Evolutionary conservation across 2,888 invertebrate genomes (phyloP).

Genomic region (Notodonta ziczac): DNA sequence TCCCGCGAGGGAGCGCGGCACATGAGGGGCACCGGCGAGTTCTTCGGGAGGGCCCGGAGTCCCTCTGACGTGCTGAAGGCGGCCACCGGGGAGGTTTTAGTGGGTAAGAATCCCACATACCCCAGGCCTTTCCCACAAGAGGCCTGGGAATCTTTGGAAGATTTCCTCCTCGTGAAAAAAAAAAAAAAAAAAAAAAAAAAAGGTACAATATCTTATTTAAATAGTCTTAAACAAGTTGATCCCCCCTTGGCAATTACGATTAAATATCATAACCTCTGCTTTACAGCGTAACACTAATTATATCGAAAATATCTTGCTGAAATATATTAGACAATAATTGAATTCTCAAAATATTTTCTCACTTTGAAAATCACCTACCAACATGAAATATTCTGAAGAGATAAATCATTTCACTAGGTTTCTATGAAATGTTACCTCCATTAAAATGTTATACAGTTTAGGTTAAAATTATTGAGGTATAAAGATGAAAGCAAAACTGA

Average conservation of each 20-base stretch:
- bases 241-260: conserved; percentile 67
- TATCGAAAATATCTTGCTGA: conserved; percentile 79
- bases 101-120: no score
- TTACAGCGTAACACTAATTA: conserved; percentile 76
- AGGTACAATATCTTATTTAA: neutral
- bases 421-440: conserved; percentile 2
- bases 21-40: no score
- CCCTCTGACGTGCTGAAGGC: no score
- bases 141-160: no score
- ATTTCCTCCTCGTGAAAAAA: no score
- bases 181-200: no score
- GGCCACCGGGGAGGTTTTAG: no score
- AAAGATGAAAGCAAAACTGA: conserved; percentile 13
- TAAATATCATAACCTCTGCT: conserved; percentile 66
- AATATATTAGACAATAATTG: conserved; percentile 71
- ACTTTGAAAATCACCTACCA: conserved; percentile 58
- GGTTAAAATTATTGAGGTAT: conserved; percentile 15
- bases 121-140: no score
- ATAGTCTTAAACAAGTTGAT: neutral
- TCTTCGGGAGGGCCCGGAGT: no score
- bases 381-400: conserved; percentile 47
- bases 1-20: no score
- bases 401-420: conserved; percentile 8
- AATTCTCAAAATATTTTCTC: conserved; percentile 70
- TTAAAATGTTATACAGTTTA: conserved; percentile 9